phyloP scores from a whole-genome alignment of 2,888 invertebrate genomes.

The Hemaris fuciformis region DNA sequence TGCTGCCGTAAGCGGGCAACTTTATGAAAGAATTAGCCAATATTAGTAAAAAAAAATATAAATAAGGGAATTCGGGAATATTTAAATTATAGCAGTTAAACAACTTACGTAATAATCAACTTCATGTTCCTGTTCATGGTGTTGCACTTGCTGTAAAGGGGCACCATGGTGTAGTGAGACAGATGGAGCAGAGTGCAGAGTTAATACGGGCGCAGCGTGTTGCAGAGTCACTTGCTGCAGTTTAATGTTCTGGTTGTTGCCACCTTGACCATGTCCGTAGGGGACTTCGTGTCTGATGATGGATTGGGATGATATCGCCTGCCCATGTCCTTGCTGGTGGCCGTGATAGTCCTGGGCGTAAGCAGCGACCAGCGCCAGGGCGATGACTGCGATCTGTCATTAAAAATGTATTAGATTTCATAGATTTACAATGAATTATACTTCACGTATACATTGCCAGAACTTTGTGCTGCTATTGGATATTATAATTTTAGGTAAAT shows the following conservation, averaged over 20 bases:
- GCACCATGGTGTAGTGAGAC: slow-evolving; percentile 6
- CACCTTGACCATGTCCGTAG: slow-evolving; percentile 19
- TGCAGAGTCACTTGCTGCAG: slow-evolving; percentile 22
- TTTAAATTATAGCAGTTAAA: too few species aligned
- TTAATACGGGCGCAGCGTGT: slow-evolving; percentile 22
- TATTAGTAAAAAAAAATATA: too few species aligned
- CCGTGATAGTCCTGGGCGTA: slow-evolving; percentile 40
- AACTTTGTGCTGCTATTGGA: too few species aligned
- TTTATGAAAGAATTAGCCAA: too few species aligned
- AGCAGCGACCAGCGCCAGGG: slow-evolving; percentile 32
- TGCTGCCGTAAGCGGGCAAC: too few species aligned
- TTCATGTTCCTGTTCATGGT: slow-evolving; percentile 44
- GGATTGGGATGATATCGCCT: slow-evolving; percentile 43
- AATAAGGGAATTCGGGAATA: too few species aligned
- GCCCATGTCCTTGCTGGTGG: slow-evolving; percentile 32
- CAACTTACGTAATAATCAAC: slow-evolving; percentile 53
- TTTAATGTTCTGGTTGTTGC: slow-evolving; percentile 11
- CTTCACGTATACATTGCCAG: too few species aligned
- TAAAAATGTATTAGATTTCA: slow-evolving; percentile 8
- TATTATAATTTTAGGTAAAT: too few species aligned
- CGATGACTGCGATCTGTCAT: slow-evolving; percentile 32
- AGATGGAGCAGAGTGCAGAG: slow-evolving; percentile 16
- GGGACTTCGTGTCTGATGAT: slow-evolving; percentile 37
- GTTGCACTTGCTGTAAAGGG: slow-evolving; percentile 23
- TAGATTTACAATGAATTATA: too few species aligned